These are phyloP conservation scores for Chloroceryle amazona DNA, from an alignment of 2,797 vertebrate genomes.

Conservation along the genomic window DNA sequence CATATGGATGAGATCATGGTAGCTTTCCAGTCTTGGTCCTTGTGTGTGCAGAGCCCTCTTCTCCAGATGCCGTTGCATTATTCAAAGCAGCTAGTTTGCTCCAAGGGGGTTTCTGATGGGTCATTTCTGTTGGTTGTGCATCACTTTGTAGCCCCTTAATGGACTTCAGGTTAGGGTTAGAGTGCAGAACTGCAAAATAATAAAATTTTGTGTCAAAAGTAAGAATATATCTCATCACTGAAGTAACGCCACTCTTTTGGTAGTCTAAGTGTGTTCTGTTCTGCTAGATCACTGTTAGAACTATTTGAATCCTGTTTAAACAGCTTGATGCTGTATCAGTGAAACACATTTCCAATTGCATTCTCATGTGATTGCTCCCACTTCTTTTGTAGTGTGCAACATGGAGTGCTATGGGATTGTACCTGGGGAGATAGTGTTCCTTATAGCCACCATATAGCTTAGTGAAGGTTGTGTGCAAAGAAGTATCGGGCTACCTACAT, in stretches of 20 bases:
- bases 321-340: background rate
- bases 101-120: background rate
- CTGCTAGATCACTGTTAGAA: background rate
- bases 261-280: background rate
- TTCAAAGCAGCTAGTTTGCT: background rate
- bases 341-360: background rate
- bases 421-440: background rate
- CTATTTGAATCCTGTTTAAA: background rate
- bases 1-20: fast-evolving
- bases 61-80: background rate
- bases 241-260: background rate
- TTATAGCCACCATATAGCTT: background rate
- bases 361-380: background rate
- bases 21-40: background rate
- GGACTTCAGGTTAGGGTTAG: background rate
- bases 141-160: background rate
- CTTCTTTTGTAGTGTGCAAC: background rate
- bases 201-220: background rate
- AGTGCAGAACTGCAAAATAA: background rate
- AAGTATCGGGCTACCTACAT: background rate
- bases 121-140: background rate
- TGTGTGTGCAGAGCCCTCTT: background rate
- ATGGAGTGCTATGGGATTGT: background rate
- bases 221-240: background rate
- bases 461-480: background rate